Evolutionary conservation across 64 coral and sea anemone species (phyloP), one percentile per base, ranked within the genome.

Genomic region (Acropora tenuis): DNA sequence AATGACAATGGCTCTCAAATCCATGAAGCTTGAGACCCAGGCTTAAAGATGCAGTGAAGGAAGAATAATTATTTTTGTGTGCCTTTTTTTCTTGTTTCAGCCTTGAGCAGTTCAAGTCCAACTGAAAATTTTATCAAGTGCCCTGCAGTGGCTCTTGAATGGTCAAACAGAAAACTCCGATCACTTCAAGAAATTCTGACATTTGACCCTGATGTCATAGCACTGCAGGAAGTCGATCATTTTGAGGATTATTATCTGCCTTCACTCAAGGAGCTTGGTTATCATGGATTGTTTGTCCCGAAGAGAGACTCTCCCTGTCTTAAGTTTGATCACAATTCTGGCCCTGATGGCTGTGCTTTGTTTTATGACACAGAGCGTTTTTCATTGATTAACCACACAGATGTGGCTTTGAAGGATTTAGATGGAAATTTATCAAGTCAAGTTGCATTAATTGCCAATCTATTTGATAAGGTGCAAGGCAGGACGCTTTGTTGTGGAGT

Each of bases 211-310:
- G 97, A 99, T 65, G 88, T 99, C 10, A 89, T 99, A 65, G 88
- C 78, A 59, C 82, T 99, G 48, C 77, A 99, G 73, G 97, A 99
- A 87, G 89, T 99, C n/a, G 97, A 99, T 74, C 97, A 99, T 88
- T 99, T 94, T 86, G 58, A 69, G 88, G 97, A 99, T 76, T 99
- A 85, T 48, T 99, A 76, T 53, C 69, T 60, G 30, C 97, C 97
- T 43, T 50, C 81, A 50, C 84, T 99, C 8, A 60, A 88, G 47
- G 52, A 84, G 74, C 16, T 94, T 94, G 97, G 97, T 1, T 99
- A 99, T 65, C 55, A 75, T n/a, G 94, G 91, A 57, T 43, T 91
- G 11, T 94, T 96, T 84, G 66, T 89, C 46, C 75, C 92, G 47
- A 99, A 99, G 48, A 41, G 46, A 77, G 85, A 99, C 16, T 99